phyloP scores from a whole-genome alignment of 64 coral and sea anemone species.

The Pocillopora verrucosa region DNA sequence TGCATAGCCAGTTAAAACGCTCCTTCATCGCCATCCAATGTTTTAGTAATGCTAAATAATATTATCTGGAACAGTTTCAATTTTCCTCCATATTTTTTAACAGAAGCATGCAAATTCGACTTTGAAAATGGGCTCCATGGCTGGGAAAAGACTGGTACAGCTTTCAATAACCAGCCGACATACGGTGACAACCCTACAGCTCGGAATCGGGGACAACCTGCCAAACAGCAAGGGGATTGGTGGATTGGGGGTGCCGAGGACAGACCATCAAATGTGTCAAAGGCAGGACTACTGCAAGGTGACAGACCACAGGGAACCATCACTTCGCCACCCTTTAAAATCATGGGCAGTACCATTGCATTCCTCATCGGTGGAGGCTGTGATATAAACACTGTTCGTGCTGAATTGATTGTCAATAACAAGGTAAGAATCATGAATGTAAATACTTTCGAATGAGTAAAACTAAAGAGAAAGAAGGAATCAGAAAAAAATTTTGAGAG shows the following conservation, averaged over 20 bases:
- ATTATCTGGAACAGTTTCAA: too few relatives aligned
- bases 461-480: too few relatives aligned
- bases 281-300: neutral
- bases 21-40: too few relatives aligned
- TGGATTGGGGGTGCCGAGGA: neutral
- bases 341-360: neutral
- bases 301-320: neutral
- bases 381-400: neutral
- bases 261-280: neutral
- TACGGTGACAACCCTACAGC: constrained; percentile 22
- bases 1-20: too few relatives aligned
- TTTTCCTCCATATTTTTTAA: neutral
- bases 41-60: too few relatives aligned
- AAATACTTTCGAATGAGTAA: too few relatives aligned
- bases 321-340: neutral
- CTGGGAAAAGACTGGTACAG: constrained; percentile 34
- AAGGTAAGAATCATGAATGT: neutral
- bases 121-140: constrained; percentile 17
- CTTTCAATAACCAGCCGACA: constrained; percentile 5
- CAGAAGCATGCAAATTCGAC: constrained; percentile 12
- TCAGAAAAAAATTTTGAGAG: too few relatives aligned
- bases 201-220: neutral
- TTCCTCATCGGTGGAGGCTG: neutral
- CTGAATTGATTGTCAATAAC: neutral
- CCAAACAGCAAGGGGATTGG: neutral